Base-by-base conservation (phyloP, 2,113 vertebrate species). In the Dasyornis broadbenti region DNA sequence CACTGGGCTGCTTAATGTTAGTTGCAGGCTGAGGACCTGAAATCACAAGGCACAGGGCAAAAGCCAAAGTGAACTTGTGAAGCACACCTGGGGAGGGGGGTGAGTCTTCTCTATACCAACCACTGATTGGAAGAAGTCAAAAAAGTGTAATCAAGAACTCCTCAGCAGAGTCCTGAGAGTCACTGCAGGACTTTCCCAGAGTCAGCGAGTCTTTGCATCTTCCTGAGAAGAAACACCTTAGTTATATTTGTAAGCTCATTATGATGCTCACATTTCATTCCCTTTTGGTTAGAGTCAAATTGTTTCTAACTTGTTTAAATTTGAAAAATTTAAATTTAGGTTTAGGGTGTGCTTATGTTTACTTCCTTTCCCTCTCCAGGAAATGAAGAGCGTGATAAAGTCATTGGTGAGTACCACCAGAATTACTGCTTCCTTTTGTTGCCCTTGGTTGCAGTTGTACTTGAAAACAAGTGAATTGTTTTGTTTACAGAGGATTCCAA, bases 401-500 rank as follows among this genome's bases (percentile, higher is more conserved):
- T 81, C 17, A 82, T 52, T 94, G 68, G 98, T 98, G 98, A 93
- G 98, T 98, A 94, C 60, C 53, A 39, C 53, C 68, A 80, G 40
- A 90, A 63, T 27, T 60, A 33, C 42, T 92, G n/a, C 39, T 92
- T 52, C 35, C 12, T 23, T 54, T 57, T 73, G 22, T 66, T 94
- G 47, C 13, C 30, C 11, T 49, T 77, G 15, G 13, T 45, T 70
- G 28, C 28, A 76, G 60, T 89, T 78, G n/a, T 15, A 39, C 81
- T 47, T 81, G 49, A 66, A 96, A 92, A 83, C 40, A 21, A 61
- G 57, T 56, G 47, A 57, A 73, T 37, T 94, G 6, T 93, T 97
- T 95, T 75, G 35, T 97, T 95, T 70, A 52, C 59, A 98, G 98
- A 63, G 89, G 33, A 97, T 91, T 80, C 96, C 56, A 37, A 1